Conservation (phyloP, 2,797 vertebrate genomes). For the Petrocephalus schoutedeni region DNA sequence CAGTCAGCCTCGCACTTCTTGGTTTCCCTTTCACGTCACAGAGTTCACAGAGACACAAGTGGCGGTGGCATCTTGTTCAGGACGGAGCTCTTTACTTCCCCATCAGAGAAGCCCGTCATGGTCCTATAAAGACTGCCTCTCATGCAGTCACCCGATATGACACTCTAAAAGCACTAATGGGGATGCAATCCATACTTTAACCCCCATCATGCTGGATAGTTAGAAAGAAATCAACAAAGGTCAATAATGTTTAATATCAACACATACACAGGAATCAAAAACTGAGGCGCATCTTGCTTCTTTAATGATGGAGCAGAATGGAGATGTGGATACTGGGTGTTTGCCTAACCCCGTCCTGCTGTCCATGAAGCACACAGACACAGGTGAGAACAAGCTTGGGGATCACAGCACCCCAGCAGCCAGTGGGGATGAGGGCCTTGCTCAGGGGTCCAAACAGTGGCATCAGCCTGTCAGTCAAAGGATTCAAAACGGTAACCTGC, state of each 20-base stretch:
- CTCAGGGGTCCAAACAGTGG: neutral
- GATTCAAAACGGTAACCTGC: neutral
- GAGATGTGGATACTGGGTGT: neutral
- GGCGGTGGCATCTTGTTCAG: neutral
- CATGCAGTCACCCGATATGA: too few species aligned
- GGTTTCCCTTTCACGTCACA: neutral
- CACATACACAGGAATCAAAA: too few species aligned
- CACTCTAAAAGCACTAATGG: too few species aligned
- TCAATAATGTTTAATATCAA: too few species aligned
- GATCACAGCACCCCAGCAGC: neutral
- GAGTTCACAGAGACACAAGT: neutral
- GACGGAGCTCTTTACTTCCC: too few species aligned
- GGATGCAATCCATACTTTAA: too few species aligned
- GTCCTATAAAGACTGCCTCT: too few species aligned
- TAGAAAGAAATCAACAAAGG: too few species aligned
- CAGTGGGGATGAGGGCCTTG: neutral
- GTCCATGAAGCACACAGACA: neutral
- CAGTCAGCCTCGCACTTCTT: neutral
- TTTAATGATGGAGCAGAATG: neutral
- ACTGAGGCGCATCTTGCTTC: neutral
- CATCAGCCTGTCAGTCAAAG: neutral
- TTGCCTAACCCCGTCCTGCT: neutral
- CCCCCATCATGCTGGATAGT: too few species aligned
- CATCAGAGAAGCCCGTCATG: too few species aligned
- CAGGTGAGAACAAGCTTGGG: neutral